Evolutionary conservation across 1,140 invertebrate species (phyloP).

Genomic region (Augochlora pura): DNA sequence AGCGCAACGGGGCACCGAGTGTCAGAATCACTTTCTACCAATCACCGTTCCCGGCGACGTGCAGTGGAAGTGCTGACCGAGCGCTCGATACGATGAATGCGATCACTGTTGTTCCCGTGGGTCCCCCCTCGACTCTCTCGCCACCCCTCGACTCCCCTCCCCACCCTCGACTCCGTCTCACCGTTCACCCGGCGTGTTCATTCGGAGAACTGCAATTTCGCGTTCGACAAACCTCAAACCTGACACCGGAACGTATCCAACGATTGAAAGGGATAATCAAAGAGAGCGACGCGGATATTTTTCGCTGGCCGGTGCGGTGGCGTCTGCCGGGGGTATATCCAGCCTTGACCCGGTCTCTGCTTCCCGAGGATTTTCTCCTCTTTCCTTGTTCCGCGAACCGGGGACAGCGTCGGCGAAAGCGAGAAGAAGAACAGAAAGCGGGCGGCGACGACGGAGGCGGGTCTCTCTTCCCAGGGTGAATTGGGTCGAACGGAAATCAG

Average conservation of each 20-base stretch:
- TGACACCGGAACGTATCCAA: background rate
- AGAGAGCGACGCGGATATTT: background rate
- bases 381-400: too few relatives aligned
- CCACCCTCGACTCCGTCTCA: too few relatives aligned
- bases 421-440: too few relatives aligned
- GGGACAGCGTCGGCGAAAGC: too few relatives aligned
- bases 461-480: background rate
- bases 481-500: slow-evolving; percentile 15
- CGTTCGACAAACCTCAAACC: slow-evolving; percentile 7
- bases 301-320: background rate
- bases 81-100: slow-evolving; percentile 53
- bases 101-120: slow-evolving; percentile 55
- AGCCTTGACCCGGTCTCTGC: slow-evolving; percentile 5
- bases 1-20: slow-evolving; percentile 11
- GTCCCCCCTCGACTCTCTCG: too few relatives aligned
- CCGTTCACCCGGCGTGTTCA: too few relatives aligned
- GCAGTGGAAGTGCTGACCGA: slow-evolving; percentile 37
- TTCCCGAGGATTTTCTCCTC: background rate
- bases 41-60: slow-evolving; percentile 10
- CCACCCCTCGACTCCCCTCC: too few relatives aligned
- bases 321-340: background rate
- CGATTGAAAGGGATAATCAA: slow-evolving; percentile 16
- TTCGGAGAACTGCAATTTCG: slow-evolving; percentile 27
- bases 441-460: too few relatives aligned
- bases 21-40: slow-evolving; percentile 50